A percentile compares a stretch with the other conserved stretches of the same genome.
Evolutionary conservation across 2,888 invertebrate genomes (phyloP).

Genomic region (Tipula confusa): DNA sequence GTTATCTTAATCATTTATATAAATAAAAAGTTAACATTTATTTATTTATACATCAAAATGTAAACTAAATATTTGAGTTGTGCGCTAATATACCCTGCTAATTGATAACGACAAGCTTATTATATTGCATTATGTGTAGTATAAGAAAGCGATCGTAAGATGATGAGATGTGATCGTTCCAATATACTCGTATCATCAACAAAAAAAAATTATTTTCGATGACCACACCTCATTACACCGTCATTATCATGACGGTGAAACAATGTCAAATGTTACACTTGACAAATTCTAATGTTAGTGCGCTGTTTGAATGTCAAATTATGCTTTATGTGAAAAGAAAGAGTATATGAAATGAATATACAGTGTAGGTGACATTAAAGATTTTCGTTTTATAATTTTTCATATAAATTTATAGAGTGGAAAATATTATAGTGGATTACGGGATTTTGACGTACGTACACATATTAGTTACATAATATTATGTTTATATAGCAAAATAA

Average conservation of each 20-base stretch:
- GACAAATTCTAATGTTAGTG: neutral
- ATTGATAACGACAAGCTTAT: neutral
- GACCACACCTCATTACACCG: neutral
- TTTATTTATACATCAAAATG: neutral
- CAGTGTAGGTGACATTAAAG: neutral
- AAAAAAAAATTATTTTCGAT: neutral
- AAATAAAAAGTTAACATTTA: neutral
- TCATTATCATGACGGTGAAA: neutral
- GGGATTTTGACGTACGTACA: neutral
- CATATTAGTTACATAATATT: neutral
- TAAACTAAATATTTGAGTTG: neutral
- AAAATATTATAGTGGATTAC: neutral
- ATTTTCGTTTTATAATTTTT: neutral
- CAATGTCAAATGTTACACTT: slow-evolving; percentile 20
- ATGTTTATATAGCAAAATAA: neutral
- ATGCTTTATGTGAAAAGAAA: neutral
- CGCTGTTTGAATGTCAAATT: neutral
- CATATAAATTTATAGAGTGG: neutral
- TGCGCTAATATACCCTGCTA: neutral
- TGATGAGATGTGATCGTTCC: neutral
- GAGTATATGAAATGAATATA: no score
- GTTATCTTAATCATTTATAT: neutral
- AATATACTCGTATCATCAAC: no score
- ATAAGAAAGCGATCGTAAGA: neutral
- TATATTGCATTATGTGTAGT: neutral